Conservation (phyloP, 2,888 invertebrate species). For the Agonopterix alstromeriana region DNA sequence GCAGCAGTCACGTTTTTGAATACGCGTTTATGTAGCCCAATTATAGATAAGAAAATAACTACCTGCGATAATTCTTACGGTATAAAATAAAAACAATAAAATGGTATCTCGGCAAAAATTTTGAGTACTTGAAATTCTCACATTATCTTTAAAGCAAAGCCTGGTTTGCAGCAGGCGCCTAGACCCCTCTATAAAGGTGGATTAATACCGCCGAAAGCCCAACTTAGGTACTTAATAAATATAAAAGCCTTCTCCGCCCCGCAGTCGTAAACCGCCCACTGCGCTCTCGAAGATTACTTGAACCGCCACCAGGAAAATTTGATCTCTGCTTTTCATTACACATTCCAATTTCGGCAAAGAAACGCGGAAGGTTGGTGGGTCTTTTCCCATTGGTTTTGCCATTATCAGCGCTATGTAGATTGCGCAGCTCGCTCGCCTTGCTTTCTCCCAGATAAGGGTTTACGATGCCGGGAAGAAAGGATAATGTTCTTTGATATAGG, state of each 20-base stretch:
- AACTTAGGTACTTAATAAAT: constrained; percentile 79
- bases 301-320: constrained; percentile 45
- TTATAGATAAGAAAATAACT: too few species aligned
- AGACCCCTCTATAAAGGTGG: constrained; percentile 71
- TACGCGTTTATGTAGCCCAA: too few species aligned
- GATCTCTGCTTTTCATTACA: constrained; percentile 57
- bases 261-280: constrained; percentile 70
- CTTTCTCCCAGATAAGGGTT: constrained; percentile 71
- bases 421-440: constrained; percentile 61
- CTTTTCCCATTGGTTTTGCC: constrained; percentile 42
- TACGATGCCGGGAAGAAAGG: constrained; percentile 67
- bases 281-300: constrained; percentile 70
- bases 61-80: too few species aligned
- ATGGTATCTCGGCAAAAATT: background rate
- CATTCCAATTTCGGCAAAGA: constrained; percentile 19
- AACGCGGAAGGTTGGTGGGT: constrained; percentile 33
- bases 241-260: constrained; percentile 74
- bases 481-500: constrained; percentile 69
- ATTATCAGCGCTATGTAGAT: constrained; percentile 76
- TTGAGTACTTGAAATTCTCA: background rate
- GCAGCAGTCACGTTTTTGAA: too few species aligned
- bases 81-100: background rate
- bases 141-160: constrained; percentile 3
- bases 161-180: constrained; percentile 43
- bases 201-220: constrained; percentile 74